Conservation (phyloP, 2,797 vertebrate genomes). For the Danio tinwini region DNA sequence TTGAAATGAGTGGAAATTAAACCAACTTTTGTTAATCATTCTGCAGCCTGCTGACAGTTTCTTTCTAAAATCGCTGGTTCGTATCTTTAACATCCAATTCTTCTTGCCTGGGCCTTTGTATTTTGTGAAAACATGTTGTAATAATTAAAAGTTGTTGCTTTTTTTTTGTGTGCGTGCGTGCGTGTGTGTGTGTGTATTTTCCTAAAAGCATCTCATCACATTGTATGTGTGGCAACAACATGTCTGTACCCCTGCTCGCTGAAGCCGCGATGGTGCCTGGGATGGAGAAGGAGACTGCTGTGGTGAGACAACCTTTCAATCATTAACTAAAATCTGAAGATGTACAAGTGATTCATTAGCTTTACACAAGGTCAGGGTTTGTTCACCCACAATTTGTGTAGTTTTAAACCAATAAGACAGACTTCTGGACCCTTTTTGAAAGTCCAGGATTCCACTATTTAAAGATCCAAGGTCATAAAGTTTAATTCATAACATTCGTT, state of each 20-base stretch:
- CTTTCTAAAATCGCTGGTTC: conserved; percentile 41
- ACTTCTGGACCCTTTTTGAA: too few species aligned
- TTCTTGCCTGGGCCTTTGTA: conserved; percentile 16
- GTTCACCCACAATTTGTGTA: too few species aligned
- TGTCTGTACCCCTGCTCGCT: conserved; percentile 98
- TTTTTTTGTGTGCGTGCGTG: background rate
- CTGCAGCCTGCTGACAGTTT: conserved; percentile 47
- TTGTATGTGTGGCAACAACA: conserved; percentile 99
- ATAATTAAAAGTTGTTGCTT: background rate
- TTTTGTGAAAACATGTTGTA: background rate
- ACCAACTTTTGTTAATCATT: conserved; percentile 49
- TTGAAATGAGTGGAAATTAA: conserved; percentile 25
- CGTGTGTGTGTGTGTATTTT: background rate
- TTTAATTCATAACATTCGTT: too few species aligned
- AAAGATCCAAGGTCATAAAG: too few species aligned
- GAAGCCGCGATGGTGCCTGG: conserved; percentile 95
- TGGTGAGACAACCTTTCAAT: conserved; percentile 80
- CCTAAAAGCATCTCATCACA: conserved; percentile 78
- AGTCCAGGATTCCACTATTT: too few species aligned
- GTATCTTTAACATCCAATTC: conserved; percentile 34
- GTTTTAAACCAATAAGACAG: too few species aligned
- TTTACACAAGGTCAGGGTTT: background rate
- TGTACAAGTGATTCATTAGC: conserved; percentile 3
- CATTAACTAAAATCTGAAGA: conserved; percentile 8
- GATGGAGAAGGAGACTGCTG: conserved; percentile 94